These are phyloP conservation scores for Oreochromis niloticus DNA, from an alignment of 2,113 vertebrate genomes.

Conservation along the genomic window DNA sequence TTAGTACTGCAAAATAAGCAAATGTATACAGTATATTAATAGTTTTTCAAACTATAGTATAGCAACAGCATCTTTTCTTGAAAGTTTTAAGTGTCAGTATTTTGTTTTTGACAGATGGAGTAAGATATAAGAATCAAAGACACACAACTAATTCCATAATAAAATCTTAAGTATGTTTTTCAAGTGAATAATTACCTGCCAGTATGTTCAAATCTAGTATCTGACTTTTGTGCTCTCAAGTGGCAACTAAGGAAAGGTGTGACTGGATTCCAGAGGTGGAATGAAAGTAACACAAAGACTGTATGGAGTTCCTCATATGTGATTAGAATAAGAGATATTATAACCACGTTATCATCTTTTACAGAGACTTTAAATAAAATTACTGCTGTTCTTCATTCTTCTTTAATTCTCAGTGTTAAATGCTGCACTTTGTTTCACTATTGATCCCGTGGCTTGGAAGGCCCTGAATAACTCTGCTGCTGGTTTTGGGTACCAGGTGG, in stretches of 20 bases:
- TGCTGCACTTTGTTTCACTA: not conserved
- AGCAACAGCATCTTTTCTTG: not conserved
- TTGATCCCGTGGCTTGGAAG: constrained; percentile 34
- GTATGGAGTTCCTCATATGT: not conserved
- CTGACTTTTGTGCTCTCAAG: not conserved
- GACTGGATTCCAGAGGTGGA: not conserved
- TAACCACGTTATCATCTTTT: not conserved
- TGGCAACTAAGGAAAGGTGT: not conserved
- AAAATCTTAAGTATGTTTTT: not conserved
- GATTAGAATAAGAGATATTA: not conserved
- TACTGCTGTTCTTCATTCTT: not conserved
- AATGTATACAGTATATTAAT: not conserved
- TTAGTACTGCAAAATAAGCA: not conserved
- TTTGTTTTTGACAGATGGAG: not conserved
- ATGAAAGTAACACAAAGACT: not conserved
- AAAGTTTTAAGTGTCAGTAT: not conserved
- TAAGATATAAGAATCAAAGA: not conserved
- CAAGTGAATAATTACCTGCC: not conserved
- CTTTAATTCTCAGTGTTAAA: constrained; percentile 26
- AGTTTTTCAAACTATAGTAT: rapidly evolving
- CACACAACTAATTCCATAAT: rapidly evolving
- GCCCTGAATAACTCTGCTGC: not conserved
- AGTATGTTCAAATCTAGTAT: not conserved
- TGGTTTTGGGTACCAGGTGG: constrained; percentile 70
- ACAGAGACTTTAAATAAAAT: rapidly evolving